Evolutionary conservation across 1,140 invertebrate genomes (phyloP).

Genomic region (Pseudomyrmex concolor): DNA sequence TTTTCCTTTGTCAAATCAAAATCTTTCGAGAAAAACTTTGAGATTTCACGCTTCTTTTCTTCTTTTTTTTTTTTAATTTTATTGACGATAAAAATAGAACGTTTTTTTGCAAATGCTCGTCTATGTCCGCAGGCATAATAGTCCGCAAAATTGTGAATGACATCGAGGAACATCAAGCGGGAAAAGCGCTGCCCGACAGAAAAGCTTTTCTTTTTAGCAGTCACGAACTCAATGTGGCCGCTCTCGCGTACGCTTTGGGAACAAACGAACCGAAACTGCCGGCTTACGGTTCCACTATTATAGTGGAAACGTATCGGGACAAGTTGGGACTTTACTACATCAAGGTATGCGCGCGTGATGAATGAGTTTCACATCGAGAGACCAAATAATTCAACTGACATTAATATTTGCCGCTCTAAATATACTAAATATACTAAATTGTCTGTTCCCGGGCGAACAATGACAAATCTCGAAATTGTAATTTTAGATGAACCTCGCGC

Average conservation of each 20-base stretch:
- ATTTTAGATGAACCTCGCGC: not conserved
- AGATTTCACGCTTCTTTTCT: too few species aligned
- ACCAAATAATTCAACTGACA: not conserved
- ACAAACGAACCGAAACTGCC: constrained; percentile 78
- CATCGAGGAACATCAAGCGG: constrained; percentile 71
- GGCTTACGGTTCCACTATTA: constrained; percentile 79
- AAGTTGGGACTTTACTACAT: constrained; percentile 75
- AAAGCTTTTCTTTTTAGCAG: constrained; percentile 79
- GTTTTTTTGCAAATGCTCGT: too few species aligned
- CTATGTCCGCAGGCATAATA: constrained; percentile 71
- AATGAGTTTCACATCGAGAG: not conserved
- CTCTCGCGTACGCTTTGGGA: constrained; percentile 73
- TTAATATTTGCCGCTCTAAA: not conserved
- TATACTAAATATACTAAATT: too few species aligned
- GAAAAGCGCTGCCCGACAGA: constrained; percentile 70
- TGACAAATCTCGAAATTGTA: not conserved
- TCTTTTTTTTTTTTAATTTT: too few species aligned
- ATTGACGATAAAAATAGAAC: too few species aligned
- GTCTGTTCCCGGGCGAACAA: not conserved
- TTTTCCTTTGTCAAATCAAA: too few species aligned
- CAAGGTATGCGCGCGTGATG: constrained; percentile 66
- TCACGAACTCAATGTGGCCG: constrained; percentile 80
- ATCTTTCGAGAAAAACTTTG: too few species aligned
- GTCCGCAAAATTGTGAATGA: constrained; percentile 78
- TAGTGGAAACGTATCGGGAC: constrained; percentile 79